Evolutionary conservation across 2,113 vertebrate species (phyloP).

Genomic region (Ramphastos sulfuratus): DNA sequence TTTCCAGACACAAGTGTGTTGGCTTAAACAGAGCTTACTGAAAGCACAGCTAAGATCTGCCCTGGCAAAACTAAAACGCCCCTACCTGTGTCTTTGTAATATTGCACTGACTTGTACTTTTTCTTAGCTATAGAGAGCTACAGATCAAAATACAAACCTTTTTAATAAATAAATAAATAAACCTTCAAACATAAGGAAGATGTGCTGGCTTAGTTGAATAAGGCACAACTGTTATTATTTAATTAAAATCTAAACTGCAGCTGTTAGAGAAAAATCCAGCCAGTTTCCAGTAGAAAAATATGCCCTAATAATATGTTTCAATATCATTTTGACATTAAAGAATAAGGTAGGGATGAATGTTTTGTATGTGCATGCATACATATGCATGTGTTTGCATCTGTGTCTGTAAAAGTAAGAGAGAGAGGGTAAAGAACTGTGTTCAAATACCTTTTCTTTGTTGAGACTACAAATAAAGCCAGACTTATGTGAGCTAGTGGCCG

Average conservation of each 20-base stretch:
- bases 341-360: not conserved
- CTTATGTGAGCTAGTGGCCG: not conserved
- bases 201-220: slow-evolving; percentile 68
- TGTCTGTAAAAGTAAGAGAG: not conserved
- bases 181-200: slow-evolving; percentile 27
- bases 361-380: not conserved
- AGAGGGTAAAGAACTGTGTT: not conserved
- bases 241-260: slow-evolving; percentile 69
- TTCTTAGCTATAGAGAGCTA: not conserved
- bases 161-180: slow-evolving; percentile 16
- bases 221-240: slow-evolving; percentile 66
- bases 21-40: not conserved
- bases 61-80: not conserved
- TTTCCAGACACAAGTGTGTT: not conserved
- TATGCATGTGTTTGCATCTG: not conserved
- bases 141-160: slow-evolving; percentile 3
- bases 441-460: slow-evolving; percentile 12
- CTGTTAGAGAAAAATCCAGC: slow-evolving; percentile 42
- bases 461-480: slow-evolving; percentile 8
- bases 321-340: slow-evolving; percentile 8
- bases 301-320: slow-evolving; percentile 15
- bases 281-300: slow-evolving; percentile 61
- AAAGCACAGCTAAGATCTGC: not conserved
- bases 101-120: not conserved
- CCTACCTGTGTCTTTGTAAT: not conserved